Conservation (phyloP, 2,797 vertebrate species). For the Alectoris magna region DNA sequence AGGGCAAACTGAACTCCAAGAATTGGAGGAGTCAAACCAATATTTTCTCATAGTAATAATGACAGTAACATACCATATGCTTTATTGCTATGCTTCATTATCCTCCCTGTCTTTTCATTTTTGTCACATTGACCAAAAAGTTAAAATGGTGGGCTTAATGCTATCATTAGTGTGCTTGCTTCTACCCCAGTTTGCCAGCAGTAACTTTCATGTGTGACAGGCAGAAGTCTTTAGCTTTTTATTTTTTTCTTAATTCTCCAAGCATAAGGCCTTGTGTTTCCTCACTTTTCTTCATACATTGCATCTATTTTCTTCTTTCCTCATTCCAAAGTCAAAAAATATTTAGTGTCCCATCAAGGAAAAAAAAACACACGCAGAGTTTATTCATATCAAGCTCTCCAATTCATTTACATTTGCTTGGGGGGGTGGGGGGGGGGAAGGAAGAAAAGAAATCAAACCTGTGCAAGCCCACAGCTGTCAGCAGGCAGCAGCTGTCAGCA, state of each 20-base stretch:
- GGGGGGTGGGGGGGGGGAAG: neutral
- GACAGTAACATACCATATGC: neutral
- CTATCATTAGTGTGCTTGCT: neutral
- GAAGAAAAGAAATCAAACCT: neutral
- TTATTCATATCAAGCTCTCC: neutral
- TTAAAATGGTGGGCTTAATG: neutral
- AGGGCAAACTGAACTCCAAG: neutral
- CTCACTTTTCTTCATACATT: neutral
- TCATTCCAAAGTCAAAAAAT: neutral
- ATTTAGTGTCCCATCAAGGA: neutral
- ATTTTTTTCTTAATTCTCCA: neutral
- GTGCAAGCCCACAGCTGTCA: neutral
- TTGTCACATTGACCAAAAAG: neutral
- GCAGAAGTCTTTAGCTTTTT: neutral
- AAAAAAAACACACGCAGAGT: neutral
- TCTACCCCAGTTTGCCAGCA: neutral
- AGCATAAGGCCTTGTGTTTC: neutral
- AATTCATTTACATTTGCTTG: neutral
- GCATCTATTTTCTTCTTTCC: neutral
- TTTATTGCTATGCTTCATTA: neutral
- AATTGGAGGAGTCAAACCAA: neutral
- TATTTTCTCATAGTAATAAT: neutral
- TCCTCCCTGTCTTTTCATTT: neutral
- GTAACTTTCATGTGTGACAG: neutral
- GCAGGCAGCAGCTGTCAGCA: conserved; percentile 27